Evolutionary conservation across 2,888 invertebrate species (phyloP).

Genomic region (Taphrorychus bicolor): DNA sequence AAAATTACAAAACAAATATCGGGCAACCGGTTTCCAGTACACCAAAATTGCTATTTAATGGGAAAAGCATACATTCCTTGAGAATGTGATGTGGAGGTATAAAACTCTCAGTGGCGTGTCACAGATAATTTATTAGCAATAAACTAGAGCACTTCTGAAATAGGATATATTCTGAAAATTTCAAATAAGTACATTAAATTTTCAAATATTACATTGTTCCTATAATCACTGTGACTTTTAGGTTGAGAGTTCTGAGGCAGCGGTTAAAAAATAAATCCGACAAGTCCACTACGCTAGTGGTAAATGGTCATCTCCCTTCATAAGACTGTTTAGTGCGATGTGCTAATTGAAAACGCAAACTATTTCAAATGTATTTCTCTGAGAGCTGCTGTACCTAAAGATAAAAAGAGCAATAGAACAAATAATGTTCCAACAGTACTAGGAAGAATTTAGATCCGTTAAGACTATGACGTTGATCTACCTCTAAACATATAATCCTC

Average conservation of each 20-base stretch:
- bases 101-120: constrained; percentile 19
- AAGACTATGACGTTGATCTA: constrained; percentile 6
- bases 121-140: neutral
- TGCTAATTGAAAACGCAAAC: constrained; percentile 56
- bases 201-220: too few species aligned
- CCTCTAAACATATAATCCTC: neutral
- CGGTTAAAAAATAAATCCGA: too few species aligned
- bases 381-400: constrained; percentile 37
- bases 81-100: constrained; percentile 19
- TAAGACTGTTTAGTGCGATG: constrained; percentile 40
- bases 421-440: constrained; percentile 23
- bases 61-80: constrained; percentile 54
- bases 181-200: too few species aligned
- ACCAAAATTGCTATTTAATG: constrained; percentile 57
- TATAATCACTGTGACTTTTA: too few species aligned
- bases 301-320: constrained; percentile 26
- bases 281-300: constrained; percentile 16
- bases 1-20: constrained; percentile 51
- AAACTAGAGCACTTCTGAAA: too few species aligned
- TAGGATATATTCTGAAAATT: too few species aligned
- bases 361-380: constrained; percentile 47
- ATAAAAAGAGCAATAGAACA: constrained; percentile 34
- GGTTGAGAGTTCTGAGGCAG: too few species aligned
- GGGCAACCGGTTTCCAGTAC: constrained; percentile 56
- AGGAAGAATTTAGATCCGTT: constrained; percentile 18